Percentiles rank a stretch among this genome's conserved stretches.
phyloP scores from a whole-genome alignment of 2,113 vertebrate species.

The Oncorhynchus tshawytscha region DNA sequence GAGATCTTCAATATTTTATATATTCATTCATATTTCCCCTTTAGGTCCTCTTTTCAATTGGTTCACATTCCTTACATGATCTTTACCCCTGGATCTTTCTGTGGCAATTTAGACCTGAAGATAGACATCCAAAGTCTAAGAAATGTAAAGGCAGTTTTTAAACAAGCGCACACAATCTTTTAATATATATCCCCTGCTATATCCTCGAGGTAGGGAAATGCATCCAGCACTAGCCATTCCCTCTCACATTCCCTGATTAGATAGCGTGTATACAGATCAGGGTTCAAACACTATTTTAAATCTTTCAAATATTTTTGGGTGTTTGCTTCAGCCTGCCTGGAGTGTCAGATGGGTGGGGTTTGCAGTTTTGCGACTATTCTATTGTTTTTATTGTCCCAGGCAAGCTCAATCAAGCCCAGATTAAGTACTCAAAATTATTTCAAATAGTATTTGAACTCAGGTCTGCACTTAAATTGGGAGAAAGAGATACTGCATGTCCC shows the following conservation, averaged over 20 bases:
- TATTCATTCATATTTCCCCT: conserved; percentile 18
- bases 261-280: conserved; percentile 39
- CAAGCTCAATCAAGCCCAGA: too few relatives aligned
- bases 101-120: conserved; percentile 71
- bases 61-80: conserved; percentile 32
- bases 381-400: too few relatives aligned
- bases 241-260: conserved; percentile 61
- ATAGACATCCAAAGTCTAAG: conserved; percentile 46
- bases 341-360: too few relatives aligned
- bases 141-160: conserved; percentile 63
- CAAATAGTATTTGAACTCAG: too few relatives aligned
- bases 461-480: background rate
- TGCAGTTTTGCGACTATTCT: too few relatives aligned
- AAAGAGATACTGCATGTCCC: conserved; percentile 21
- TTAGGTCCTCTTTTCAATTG: background rate
- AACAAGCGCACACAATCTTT: conserved; percentile 50
- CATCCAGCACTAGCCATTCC: conserved; percentile 43
- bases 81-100: conserved; percentile 27
- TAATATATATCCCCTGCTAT: conserved; percentile 40
- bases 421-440: too few relatives aligned
- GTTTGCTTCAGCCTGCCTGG: too few relatives aligned
- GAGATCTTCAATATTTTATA: conserved; percentile 51
- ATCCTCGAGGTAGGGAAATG: conserved; percentile 64
- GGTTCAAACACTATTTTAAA: background rate
- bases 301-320: too few relatives aligned